Base-by-base conservation (phyloP, 2,888 invertebrate species). In the Malthinus seriepunctatus region DNA sequence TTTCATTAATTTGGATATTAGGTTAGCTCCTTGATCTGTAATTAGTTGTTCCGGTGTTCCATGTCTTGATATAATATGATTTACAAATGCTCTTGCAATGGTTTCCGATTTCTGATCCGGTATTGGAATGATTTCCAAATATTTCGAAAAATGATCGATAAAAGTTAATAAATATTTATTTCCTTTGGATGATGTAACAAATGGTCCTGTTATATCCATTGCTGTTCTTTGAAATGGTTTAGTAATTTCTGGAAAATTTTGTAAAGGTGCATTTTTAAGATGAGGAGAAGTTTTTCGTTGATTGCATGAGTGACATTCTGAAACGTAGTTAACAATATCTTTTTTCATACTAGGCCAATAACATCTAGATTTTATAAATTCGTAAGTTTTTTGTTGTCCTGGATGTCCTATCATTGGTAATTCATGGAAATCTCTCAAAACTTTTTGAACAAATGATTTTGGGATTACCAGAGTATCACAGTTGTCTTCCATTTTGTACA, bases 111-210 rank as follows among this genome's bases (percentile, higher is more conserved):
- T 58, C 39, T 68, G 68, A 58, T 72, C 62, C 2, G 67, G 63
- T n/a, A 74, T 10, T 0, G 71, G 61, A 10, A 72, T 67, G 1
- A 67, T 68, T 63, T 71, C 70, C 1, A 65, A 49, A 51, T 67
- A 72, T 56, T 65, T 65, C 0, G 68, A 65, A 12, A 69, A 68
- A 58, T 67, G 60, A 44, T 70, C 71, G 14, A 63, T 58, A 33
- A 67, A 67, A 0, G 73, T 73, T 2, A 73, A 33, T n/a, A 73
- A 51, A 45, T 71, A 73, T 35, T 62, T 61, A 48, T 70, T 70
- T 15, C 69, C 69, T 3, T 46, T 37, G 1, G 50, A 3, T 5
- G 69, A 64, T 2, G 46, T 57, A 5, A 60, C 53, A 14, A 73
- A 48, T 1, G 69, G 72, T 5, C 72, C 72, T 1, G 69, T 70